Evolutionary conservation across 1,140 invertebrate genomes (phyloP), one percentile per base, ranked within the genome.

Genomic region (Rhysida immarginata): DNA sequence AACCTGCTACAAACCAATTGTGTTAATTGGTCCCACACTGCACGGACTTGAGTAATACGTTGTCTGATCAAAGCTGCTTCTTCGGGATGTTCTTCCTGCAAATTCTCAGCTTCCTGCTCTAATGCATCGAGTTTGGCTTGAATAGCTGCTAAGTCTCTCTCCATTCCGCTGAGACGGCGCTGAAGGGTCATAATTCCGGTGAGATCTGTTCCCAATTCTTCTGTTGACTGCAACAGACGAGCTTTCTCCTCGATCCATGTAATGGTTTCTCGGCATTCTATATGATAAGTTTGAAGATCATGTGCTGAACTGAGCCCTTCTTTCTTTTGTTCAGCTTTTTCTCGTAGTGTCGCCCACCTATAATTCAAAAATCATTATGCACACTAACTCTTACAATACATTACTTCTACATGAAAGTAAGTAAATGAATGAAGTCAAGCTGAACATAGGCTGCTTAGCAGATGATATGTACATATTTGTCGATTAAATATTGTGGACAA

Each of bases 221-320:
- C 78, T 2, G 93, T 97, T 58, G 91, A 87, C 67, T 96, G 91
- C 13, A 99, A 77, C 60, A 99, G 89, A 62, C 95, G 80, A 63
- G 95, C 95, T 77, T 99, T 99, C 68, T 99, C 96, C 74, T 97
- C 92, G 68, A 99, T 99, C 96, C 96, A 99, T 0, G 91, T 85
- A 25, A 96, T 87, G 0, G 95, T 98, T 74, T 99, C 96, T 61
- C 94, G 84, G 67, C 94, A 97, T 71, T 99, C 96, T 73, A 99
- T 98, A 67, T 98, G 92, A 88, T 97, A 99, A 27, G 94, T 98
- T 74, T 99, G 96, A 16, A 99, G 85, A 21, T 93, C 92, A 74
- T 98, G 94, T 13, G 94, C 91, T 0, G 90, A 86, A 64, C 94
- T 92, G 29, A 99, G 78, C 61, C 93, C 88, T 57, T 94, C 92